phyloP scores from a whole-genome alignment of 2,113 vertebrate species.

The Pristiophorus japonicus region DNA sequence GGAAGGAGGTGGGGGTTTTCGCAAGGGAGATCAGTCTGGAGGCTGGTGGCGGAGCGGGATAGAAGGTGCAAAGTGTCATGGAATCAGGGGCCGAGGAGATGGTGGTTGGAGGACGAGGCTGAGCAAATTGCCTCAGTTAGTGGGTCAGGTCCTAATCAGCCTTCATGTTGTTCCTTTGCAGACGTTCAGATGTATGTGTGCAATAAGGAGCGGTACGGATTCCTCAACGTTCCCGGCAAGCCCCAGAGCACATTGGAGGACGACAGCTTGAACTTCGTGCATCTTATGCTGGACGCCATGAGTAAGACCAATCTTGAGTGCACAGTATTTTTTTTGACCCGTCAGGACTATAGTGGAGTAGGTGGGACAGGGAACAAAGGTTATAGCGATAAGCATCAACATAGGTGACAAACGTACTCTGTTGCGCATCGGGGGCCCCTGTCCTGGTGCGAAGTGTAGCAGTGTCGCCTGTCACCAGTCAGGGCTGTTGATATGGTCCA shows the following conservation, averaged over 20 bases:
- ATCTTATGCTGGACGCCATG: conserved; percentile 77
- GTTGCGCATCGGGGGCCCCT: neutral
- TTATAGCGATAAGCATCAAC: neutral
- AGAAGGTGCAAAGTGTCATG: neutral
- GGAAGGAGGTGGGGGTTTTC: neutral
- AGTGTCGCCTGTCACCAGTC: neutral
- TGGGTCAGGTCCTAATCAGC: neutral
- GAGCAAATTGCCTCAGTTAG: neutral
- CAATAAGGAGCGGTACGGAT: conserved; percentile 81
- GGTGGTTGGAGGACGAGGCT: rapidly evolving
- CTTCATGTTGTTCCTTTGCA: conserved; percentile 39
- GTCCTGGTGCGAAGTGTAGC: neutral
- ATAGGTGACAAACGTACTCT: neutral
- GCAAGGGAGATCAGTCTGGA: neutral
- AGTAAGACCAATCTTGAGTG: conserved; percentile 56
- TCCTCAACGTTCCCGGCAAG: conserved; percentile 75
- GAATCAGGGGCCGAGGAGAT: neutral
- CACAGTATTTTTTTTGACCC: neutral
- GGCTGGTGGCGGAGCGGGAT: neutral
- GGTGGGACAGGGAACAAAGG: neutral
- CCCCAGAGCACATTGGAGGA: conserved; percentile 79
- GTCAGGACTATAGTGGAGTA: neutral
- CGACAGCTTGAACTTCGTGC: conserved; percentile 79
- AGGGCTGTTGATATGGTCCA: neutral
- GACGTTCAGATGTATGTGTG: conserved; percentile 73